A percentile compares a stretch with the other conserved stretches of the same genome.
These are phyloP conservation scores for Mystacides longicornis DNA, from an alignment of 2,888 invertebrate genomes.

Conservation along the genomic window DNA sequence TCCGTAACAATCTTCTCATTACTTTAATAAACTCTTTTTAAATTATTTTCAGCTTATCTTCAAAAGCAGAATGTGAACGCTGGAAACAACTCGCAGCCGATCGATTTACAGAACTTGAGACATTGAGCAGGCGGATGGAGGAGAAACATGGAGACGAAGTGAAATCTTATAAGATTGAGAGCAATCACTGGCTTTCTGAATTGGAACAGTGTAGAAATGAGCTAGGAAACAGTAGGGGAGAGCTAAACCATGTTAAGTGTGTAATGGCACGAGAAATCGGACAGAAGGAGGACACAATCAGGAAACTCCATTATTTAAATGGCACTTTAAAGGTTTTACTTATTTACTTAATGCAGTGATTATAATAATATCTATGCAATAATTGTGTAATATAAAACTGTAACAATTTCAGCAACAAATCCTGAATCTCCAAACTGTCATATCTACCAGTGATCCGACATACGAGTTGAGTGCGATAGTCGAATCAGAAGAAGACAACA, in stretches of 20 bases:
- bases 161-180: slow-evolving; percentile 55
- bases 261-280: slow-evolving; percentile 37
- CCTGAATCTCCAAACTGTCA: slow-evolving; percentile 43
- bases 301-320: slow-evolving; percentile 36
- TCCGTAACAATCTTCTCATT: no score
- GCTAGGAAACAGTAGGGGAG: slow-evolving; percentile 44
- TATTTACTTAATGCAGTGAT: neutral
- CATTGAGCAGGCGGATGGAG: slow-evolving; percentile 50
- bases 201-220: slow-evolving; percentile 47
- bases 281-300: slow-evolving; percentile 43
- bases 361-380: neutral
- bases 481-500: slow-evolving; percentile 39
- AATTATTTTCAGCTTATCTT: slow-evolving; percentile 16
- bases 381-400: neutral
- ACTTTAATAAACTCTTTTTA: no score
- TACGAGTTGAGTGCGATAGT: slow-evolving; percentile 46
- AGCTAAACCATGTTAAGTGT: slow-evolving; percentile 43
- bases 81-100: slow-evolving; percentile 64
- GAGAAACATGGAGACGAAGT: slow-evolving; percentile 57
- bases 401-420: slow-evolving; percentile 37
- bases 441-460: slow-evolving; percentile 43
- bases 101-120: slow-evolving; percentile 58
- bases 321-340: slow-evolving; percentile 13
- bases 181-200: slow-evolving; percentile 55
- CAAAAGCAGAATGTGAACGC: slow-evolving; percentile 39